Conservation (phyloP, 2,113 vertebrate genomes). For the Corythornis vintsioides region DNA sequence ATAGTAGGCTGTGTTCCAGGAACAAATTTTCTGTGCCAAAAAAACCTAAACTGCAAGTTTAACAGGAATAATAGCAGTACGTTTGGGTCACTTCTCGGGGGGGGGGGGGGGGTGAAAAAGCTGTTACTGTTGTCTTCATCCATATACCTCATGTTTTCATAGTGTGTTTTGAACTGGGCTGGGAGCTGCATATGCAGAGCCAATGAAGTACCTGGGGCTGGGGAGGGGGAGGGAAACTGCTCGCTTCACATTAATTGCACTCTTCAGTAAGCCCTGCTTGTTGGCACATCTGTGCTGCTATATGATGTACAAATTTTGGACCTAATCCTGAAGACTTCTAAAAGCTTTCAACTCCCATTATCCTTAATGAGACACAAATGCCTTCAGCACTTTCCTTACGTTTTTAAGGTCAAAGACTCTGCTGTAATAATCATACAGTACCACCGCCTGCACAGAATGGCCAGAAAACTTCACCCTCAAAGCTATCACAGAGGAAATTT, state of each 20-base stretch:
- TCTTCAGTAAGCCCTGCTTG: neutral
- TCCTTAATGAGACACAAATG: neutral
- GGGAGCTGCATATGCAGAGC: constrained; percentile 65
- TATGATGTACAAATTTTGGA: constrained; percentile 28
- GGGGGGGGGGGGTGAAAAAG: neutral
- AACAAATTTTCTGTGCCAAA: constrained; percentile 48
- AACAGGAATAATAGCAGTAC: constrained; percentile 29
- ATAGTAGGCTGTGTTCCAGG: constrained; percentile 37
- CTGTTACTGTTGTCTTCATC: constrained; percentile 31
- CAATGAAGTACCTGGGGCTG: constrained; percentile 65
- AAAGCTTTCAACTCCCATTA: constrained; percentile 58
- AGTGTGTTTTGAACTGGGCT: constrained; percentile 71
- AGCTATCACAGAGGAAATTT: neutral
- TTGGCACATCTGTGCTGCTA: constrained; percentile 27
- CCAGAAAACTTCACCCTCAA: neutral
- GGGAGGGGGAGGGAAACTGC: constrained; percentile 62
- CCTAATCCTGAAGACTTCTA: constrained; percentile 29
- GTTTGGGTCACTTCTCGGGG: neutral
- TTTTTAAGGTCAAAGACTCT: constrained; percentile 46
- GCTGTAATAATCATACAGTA: neutral
- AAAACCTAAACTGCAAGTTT: neutral
- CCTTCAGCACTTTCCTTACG: neutral
- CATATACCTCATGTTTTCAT: constrained; percentile 62
- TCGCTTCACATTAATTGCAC: constrained; percentile 67
- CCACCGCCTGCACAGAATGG: neutral